Conservation (phyloP, 2,888 invertebrate species). For the Dolichopus griseipennis region DNA sequence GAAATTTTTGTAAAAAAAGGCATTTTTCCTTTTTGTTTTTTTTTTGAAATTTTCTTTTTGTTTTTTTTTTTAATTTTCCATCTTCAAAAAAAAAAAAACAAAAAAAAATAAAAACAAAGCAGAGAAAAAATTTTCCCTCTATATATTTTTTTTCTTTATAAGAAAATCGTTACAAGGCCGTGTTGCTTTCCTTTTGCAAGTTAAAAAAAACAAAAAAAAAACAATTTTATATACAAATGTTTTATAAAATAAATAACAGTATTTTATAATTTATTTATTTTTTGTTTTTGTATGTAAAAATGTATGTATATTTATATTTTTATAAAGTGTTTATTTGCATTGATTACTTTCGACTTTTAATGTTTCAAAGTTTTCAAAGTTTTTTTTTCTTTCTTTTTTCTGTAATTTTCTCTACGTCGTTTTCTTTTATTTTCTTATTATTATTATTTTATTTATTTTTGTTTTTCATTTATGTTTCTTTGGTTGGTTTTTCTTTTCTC, state of each 20-base stretch:
- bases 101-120: too few species aligned
- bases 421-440: neutral
- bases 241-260: too few species aligned
- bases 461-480: neutral
- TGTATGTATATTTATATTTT: neutral
- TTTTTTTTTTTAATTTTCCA: too few species aligned
- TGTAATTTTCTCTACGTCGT: neutral
- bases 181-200: neutral
- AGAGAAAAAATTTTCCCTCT: too few species aligned
- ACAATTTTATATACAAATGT: neutral
- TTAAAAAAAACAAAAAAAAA: neutral
- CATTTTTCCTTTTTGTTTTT: too few species aligned
- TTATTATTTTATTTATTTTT: neutral
- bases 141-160: neutral
- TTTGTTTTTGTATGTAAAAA: neutral
- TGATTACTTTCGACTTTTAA: slow-evolving; percentile 1
- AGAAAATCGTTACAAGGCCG: slow-evolving; percentile 3
- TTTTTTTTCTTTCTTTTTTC: too few species aligned
- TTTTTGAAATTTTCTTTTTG: too few species aligned
- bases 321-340: neutral
- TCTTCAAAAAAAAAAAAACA: too few species aligned
- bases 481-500: neutral
- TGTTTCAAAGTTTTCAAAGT: neutral
- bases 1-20: neutral
- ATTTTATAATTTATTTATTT: too few species aligned